These are phyloP conservation scores for Tinamus guttatus DNA, from an alignment of 2,113 vertebrate species.

Conservation along the genomic window DNA sequence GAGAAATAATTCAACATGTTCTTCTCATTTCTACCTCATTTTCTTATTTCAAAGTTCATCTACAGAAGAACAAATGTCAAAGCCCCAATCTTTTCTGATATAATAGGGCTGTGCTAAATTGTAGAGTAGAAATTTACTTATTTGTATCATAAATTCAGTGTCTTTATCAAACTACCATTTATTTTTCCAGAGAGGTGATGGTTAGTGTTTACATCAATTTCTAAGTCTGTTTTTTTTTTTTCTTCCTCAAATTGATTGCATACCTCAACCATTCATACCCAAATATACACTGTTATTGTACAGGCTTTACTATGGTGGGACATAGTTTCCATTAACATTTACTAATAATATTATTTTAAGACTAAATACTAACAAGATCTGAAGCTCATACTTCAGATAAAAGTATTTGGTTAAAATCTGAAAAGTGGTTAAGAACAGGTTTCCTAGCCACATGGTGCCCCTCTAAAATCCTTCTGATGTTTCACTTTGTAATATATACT, in stretches of 20 bases:
- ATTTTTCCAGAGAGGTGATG: background rate
- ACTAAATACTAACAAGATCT: background rate
- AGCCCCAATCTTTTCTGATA: background rate
- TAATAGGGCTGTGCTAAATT: background rate
- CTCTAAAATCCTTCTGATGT: background rate
- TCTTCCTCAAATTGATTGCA: background rate
- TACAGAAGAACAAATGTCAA: background rate
- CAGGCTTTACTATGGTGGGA: background rate
- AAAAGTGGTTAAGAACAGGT: background rate
- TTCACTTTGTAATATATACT: background rate
- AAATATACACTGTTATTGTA: background rate
- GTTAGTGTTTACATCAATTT: background rate
- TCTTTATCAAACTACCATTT: background rate
- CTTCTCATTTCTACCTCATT: background rate
- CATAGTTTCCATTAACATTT: background rate
- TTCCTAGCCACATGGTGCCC: background rate
- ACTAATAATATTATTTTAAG: background rate
- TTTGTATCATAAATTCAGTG: background rate
- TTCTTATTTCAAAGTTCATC: background rate
- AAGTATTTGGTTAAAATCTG: background rate
- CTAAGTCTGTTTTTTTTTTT: background rate
- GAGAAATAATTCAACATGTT: background rate
- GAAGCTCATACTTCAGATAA: background rate
- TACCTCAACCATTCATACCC: background rate
- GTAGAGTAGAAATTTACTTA: background rate